Percentiles rank a stretch among this genome's conserved stretches.
Evolutionary conservation across 2,888 invertebrate genomes (phyloP).

Genomic region (Acronicta psi): DNA sequence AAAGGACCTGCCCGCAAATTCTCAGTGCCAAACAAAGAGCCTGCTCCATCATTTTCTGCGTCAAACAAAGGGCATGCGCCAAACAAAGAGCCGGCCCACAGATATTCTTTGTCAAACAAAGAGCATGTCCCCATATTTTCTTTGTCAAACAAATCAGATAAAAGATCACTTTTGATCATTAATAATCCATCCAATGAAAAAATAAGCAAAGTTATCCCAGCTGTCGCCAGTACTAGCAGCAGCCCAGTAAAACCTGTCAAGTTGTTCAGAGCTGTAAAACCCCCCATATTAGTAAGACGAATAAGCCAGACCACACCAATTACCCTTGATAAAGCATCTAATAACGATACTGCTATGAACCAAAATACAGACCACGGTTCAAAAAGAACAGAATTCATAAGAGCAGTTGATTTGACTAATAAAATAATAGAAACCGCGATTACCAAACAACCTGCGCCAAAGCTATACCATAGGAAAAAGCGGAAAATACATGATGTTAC

Average conservation of each 20-base stretch:
- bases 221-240: background rate
- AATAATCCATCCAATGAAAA: constrained; percentile 3
- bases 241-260: constrained; percentile 41
- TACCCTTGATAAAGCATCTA: background rate
- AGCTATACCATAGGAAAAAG: background rate
- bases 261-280: constrained; percentile 37
- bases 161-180: constrained; percentile 26
- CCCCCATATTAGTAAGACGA: constrained; percentile 21
- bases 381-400: constrained; percentile 31
- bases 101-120: background rate
- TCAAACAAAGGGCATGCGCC: too few species aligned
- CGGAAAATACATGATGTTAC: background rate
- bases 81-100: background rate
- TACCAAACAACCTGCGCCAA: background rate
- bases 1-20: too few species aligned
- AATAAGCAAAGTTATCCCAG: background rate
- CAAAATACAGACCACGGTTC: background rate
- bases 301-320: constrained; percentile 1
- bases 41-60: background rate
- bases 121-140: background rate
- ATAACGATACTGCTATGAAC: background rate
- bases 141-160: background rate
- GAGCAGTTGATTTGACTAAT: background rate
- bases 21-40: too few species aligned
- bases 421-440: background rate